Conservation (phyloP, 2,113 vertebrate species). For the Eptesicus fuscus region DNA sequence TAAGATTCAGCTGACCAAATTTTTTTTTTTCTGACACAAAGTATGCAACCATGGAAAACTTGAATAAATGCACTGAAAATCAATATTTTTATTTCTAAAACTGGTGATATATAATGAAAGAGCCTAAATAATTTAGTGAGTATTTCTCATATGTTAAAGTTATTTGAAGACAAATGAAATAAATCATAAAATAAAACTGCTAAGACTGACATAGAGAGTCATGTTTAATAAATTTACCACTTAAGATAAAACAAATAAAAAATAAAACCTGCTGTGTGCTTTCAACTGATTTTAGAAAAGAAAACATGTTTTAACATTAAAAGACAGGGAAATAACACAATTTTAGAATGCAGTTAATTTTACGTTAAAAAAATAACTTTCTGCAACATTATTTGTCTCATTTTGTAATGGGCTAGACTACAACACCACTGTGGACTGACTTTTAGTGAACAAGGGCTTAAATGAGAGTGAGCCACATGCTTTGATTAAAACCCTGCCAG, state of each 20-base stretch:
- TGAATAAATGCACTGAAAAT: not conserved
- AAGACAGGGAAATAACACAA: not conserved
- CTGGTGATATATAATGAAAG: not conserved
- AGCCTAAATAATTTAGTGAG: not conserved
- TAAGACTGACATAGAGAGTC: not conserved
- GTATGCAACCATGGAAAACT: not conserved
- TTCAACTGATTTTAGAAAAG: not conserved
- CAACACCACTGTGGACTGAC: not conserved
- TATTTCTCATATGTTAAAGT: not conserved
- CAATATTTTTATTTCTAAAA: not conserved
- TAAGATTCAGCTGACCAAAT: not conserved
- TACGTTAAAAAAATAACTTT: not conserved
- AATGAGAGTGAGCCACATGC: not conserved
- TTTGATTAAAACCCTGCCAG: not conserved
- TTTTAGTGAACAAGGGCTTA: not conserved
- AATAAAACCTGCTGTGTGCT: not conserved
- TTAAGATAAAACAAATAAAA: not conserved
- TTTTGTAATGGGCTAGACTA: not conserved
- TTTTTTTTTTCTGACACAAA: not conserved
- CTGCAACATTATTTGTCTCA: not conserved
- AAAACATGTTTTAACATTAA: not conserved
- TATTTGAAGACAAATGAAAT: not conserved
- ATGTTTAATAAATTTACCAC: not conserved
- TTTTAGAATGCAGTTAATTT: not conserved
- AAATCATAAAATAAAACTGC: not conserved